Evolutionary conservation across 2,888 invertebrate genomes (phyloP), one percentile per base, ranked within the genome.

Genomic region (Palloptera scutellata): DNA sequence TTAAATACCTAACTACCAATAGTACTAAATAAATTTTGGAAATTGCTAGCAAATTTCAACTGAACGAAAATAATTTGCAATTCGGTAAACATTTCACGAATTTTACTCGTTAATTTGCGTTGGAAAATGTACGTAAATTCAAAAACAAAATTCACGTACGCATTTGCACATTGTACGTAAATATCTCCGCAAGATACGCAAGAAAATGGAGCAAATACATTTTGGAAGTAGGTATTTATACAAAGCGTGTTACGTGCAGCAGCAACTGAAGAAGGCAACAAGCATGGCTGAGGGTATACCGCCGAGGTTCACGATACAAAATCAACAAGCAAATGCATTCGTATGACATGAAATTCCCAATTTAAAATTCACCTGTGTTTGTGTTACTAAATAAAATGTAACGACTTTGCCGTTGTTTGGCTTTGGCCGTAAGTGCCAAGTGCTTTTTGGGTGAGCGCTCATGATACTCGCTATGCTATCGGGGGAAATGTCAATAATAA

Each of bases 31-130:
- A 40, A 6, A 15, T 61, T 17, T 45, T 1, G 0, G 8, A 51
- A 48, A 15, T 19, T 20, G 30, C 1, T 12, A 43, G 41, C n/a
- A 43, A 43, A 6, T 1, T 30, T 30, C 30, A 30, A 30, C 30
- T 30, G 6, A 30, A 30, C 30, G 30, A 30, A 30, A 30, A 30
- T 30, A 67, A 62, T 67, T 54, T 60, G 53, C 43, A 45, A 67
- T 67, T 67, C 58, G 11, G 19, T 19, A 67, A 67, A 48, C 67
- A 67, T 60, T 64, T 59, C 67, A 62, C 67, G 62, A 62, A 53
- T 60, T 57, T 60, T 59, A 41, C 67, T 67, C 67, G 67, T 67
- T 67, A 67, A 67, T 67, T 67, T 64, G 60, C 61, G 53, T 61
- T 54, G 52, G 57, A 30, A 20, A 61, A 66, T 54, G 12, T 4